Conservation (phyloP, 2,113 vertebrate species). For the Dermatemys mawii region DNA sequence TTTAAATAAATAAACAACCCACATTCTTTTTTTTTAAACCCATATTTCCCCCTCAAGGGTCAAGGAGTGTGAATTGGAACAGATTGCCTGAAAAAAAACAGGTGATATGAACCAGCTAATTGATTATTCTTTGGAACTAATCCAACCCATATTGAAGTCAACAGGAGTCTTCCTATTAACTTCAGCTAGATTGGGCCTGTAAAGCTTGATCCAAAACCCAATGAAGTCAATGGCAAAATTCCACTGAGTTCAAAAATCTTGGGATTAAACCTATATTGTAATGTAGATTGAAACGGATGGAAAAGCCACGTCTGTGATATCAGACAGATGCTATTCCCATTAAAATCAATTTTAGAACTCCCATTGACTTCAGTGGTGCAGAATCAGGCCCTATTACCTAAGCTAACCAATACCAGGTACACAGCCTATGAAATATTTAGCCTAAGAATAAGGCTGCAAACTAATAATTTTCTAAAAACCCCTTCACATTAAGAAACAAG, state of each 20-base stretch:
- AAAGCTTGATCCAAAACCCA: neutral
- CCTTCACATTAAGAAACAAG: neutral
- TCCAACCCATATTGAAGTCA: slow-evolving; percentile 7
- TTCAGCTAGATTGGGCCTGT: neutral
- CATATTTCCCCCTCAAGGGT: neutral
- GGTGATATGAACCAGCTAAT: slow-evolving; percentile 46
- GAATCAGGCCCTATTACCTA: neutral
- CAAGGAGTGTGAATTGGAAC: slow-evolving; percentile 51
- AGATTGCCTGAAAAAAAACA: slow-evolving; percentile 32
- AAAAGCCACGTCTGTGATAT: neutral
- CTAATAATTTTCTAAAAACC: neutral
- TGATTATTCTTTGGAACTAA: slow-evolving; percentile 17
- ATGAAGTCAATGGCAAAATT: neutral
- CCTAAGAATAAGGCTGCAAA: slow-evolving; percentile 5
- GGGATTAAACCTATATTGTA: slow-evolving; percentile 5
- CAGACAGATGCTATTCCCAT: neutral
- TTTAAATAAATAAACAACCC: neutral
- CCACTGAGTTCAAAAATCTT: neutral
- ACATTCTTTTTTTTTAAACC: neutral
- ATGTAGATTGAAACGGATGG: neutral
- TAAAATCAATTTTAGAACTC: slow-evolving; percentile 25
- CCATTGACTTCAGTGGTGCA: neutral
- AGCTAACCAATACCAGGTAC: neutral
- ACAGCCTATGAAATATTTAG: neutral
- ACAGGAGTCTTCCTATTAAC: neutral